These are phyloP conservation scores for Enteromius thamalakanensis DNA, from an alignment of 2,797 vertebrate species.

Conservation along the genomic window DNA sequence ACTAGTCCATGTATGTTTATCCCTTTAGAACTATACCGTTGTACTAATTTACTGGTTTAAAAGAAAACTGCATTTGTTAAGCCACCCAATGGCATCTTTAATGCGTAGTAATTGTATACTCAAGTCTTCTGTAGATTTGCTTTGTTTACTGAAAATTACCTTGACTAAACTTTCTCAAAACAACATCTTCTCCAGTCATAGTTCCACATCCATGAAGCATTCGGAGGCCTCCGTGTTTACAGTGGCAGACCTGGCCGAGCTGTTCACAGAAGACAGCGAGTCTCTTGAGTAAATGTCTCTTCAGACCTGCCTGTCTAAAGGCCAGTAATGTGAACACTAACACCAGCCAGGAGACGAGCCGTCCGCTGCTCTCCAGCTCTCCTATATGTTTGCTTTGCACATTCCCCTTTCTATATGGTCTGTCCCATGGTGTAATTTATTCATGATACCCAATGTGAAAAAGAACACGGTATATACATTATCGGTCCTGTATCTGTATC, in stretches of 20 bases:
- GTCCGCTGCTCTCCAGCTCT: constrained; percentile 14
- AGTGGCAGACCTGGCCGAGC: constrained; percentile 92
- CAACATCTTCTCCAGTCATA: constrained; percentile 77
- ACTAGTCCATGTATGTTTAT: background rate
- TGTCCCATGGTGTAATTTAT: constrained; percentile 36
- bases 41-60: background rate
- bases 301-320: background rate
- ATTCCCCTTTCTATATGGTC: constrained; percentile 67
- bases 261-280: constrained; percentile 93
- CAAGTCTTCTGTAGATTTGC: background rate
- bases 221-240: constrained; percentile 94
- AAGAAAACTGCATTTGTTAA: background rate
- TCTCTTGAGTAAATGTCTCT: constrained; percentile 71
- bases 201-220: constrained; percentile 89
- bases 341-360: constrained; percentile 22
- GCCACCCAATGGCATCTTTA: constrained; percentile 5
- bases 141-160: background rate
- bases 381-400: constrained; percentile 54
- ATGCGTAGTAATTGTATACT: background rate
- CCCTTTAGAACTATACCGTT: background rate
- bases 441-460: constrained; percentile 6
- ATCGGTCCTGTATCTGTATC: background rate
- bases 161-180: constrained; percentile 31
- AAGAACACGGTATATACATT: background rate
- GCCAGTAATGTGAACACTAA: constrained; percentile 37